phyloP scores from a whole-genome alignment of 2,797 vertebrate genomes.

The Echiichthys vipera region DNA sequence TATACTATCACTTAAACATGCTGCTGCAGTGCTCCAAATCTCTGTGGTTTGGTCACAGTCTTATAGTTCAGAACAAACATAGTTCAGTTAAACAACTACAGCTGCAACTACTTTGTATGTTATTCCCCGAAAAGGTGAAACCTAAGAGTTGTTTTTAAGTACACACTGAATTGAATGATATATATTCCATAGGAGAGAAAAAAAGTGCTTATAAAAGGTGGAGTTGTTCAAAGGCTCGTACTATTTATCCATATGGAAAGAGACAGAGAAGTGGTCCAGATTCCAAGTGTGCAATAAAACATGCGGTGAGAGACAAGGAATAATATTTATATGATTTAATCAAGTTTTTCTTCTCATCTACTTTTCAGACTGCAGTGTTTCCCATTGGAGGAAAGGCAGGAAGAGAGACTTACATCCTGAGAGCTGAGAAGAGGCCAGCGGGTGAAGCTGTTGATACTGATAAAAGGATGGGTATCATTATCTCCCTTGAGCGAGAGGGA shows the following conservation, averaged over 20 bases:
- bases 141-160: background rate
- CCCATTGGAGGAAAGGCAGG: conserved; percentile 71
- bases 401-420: conserved; percentile 59
- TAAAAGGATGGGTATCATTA: too few species aligned
- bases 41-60: background rate
- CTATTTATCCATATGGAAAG: background rate
- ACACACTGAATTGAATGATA: too few species aligned
- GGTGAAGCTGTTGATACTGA: too few species aligned
- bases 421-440: conserved; percentile 55
- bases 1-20: background rate
- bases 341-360: conserved; percentile 7
- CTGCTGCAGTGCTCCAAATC: background rate
- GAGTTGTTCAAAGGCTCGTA: background rate
- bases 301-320: background rate
- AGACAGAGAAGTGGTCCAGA: background rate
- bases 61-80: too few species aligned
- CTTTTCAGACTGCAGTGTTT: conserved; percentile 76
- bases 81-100: conserved; percentile 3
- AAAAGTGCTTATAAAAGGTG: background rate
- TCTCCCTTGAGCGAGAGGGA: conserved; percentile 25
- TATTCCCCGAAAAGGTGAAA: conserved; percentile 11
- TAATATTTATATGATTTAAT: background rate
- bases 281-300: background rate
- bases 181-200: too few species aligned
- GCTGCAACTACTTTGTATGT: conserved; percentile 11